Conservation (phyloP, 2,113 vertebrate genomes). For the Podocnemis expansa region DNA sequence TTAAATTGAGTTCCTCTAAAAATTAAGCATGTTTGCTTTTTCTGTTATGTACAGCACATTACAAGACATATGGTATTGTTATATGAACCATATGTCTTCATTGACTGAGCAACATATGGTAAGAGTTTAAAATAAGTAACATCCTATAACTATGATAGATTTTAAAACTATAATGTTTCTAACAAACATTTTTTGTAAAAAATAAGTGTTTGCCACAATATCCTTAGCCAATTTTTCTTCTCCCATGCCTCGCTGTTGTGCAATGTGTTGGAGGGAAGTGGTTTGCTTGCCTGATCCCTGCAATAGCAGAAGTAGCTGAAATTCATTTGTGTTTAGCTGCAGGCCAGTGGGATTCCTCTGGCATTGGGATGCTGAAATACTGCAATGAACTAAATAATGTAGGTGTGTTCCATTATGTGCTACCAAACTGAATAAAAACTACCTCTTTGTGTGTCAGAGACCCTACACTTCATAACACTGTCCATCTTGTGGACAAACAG, state of each 20-base stretch:
- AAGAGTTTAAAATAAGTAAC: slow-evolving; percentile 65
- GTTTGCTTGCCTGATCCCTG: neutral
- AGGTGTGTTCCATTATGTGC: fast-evolving
- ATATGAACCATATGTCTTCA: slow-evolving; percentile 63
- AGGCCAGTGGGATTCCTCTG: neutral
- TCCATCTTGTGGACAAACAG: neutral
- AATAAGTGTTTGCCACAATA: neutral
- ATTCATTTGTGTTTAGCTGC: neutral
- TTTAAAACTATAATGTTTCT: slow-evolving; percentile 45
- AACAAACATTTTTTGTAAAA: neutral
- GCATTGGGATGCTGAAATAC: neutral
- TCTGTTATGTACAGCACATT: slow-evolving; percentile 47
- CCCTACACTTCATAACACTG: neutral
- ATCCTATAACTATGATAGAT: slow-evolving; percentile 42
- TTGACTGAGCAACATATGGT: slow-evolving; percentile 53
- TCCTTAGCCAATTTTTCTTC: neutral
- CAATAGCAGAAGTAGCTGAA: neutral
- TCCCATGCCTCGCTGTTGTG: neutral
- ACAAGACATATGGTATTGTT: slow-evolving; percentile 63
- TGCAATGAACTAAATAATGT: neutral
- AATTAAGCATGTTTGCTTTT: slow-evolving; percentile 56
- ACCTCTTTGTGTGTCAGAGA: neutral
- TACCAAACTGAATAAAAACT: neutral
- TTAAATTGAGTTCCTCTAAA: slow-evolving; percentile 41
- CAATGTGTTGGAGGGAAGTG: neutral